These are phyloP conservation scores for Onychostoma macrolepis DNA, from an alignment of 2,113 vertebrate genomes.

Conservation along the genomic window DNA sequence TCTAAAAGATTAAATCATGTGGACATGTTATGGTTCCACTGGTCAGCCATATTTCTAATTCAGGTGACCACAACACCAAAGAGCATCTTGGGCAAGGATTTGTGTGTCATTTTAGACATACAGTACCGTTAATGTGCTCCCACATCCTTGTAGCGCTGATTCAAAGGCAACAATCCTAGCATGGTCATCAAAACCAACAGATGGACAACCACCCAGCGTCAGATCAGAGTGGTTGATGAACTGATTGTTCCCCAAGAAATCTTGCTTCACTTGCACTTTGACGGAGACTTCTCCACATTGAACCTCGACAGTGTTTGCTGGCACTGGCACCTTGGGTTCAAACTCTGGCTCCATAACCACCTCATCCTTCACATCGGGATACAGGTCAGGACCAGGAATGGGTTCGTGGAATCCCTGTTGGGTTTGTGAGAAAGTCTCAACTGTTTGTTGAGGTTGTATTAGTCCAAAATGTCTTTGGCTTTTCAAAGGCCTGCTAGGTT, in stretches of 20 bases:
- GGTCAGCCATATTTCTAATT: too few relatives aligned
- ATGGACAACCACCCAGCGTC: conserved; percentile 66
- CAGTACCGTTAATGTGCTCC: conserved; percentile 56
- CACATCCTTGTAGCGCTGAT: conserved; percentile 55
- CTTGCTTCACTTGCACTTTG: conserved; percentile 60
- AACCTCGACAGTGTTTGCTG: conserved; percentile 55
- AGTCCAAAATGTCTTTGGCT: conserved; percentile 5
- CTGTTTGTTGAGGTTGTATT: not conserved
- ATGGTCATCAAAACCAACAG: not conserved
- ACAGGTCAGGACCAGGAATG: conserved; percentile 43
- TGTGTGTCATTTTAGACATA: not conserved
- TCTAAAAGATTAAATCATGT: too few relatives aligned
- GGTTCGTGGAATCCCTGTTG: not conserved
- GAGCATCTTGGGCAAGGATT: not conserved
- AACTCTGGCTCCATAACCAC: not conserved
- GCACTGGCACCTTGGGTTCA: conserved; percentile 40
- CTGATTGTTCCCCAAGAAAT: conserved; percentile 71
- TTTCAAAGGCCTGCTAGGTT: not conserved
- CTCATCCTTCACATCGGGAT: conserved; percentile 28
- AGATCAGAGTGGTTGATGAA: conserved; percentile 64
- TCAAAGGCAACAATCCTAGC: conserved; percentile 59
- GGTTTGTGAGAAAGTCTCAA: not conserved
- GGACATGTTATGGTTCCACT: too few relatives aligned
- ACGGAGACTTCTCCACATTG: conserved; percentile 61
- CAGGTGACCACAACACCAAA: not conserved